Evolutionary conservation across 2,113 vertebrate genomes (phyloP), one percentile per base, ranked within the genome.

Genomic region (Myotis yumanensis): DNA sequence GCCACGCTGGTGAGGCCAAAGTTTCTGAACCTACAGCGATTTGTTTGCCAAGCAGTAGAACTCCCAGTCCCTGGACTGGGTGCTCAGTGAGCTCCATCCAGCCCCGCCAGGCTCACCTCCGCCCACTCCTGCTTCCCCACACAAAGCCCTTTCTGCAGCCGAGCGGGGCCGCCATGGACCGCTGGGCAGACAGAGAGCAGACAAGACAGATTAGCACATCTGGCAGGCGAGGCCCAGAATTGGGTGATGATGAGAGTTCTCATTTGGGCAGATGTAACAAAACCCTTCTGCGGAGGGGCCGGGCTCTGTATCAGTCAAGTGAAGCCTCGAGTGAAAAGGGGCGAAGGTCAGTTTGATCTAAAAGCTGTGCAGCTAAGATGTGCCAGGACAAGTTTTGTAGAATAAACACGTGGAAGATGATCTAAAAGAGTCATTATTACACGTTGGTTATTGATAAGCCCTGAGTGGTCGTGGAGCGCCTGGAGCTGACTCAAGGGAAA

Each of bases 81-180:
- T 20, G 46, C 3, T 0, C 11, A 0, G 17, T 10, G 14, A 1
- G 17, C 11, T 32, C 14, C 40, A 20, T 11, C 72, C 40, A 75
- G 64, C 4, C 5, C 5, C 40, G 1, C 15, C 2, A 11, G 71
- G 51, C 64, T 57, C n/a, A 2, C 51, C n/a, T n/a, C 40, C 18
- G 15, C 46, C 40, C 18, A 18, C 46, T 5, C 54, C 62, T 3
- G 37, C 17, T 52, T 0, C 0, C 20, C 9, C 20, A 5, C 3
- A 6, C 0, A 0, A 17, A 62, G 46, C 30, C 57, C 51, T 1
- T 5, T 11, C 35, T 35, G 54, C 1, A 1, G 17, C 35, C 0
- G 1, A 11, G 18, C 0, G 0, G 5, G 4, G 18, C 52, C 1
- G 32, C 23, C 37, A 2, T 4, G 4, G 4, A 16, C 30, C 11